A percentile compares a stretch with the other conserved stretches of the same genome.
Conservation (phyloP, 2,888 invertebrate species). For the Lottia gigantea region DNA sequence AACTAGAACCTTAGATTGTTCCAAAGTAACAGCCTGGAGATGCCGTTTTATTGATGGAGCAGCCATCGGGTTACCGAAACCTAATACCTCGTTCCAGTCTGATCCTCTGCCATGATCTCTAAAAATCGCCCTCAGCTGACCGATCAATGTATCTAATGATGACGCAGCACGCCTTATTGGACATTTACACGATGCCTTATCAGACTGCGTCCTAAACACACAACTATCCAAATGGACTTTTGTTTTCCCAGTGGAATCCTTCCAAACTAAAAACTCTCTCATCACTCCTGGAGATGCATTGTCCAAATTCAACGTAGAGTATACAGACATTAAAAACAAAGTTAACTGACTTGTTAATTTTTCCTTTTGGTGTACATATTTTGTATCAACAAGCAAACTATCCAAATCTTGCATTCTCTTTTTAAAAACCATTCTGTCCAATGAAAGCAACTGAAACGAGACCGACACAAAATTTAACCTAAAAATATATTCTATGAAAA, state of each 20-base stretch:
- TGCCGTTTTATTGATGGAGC: not conserved
- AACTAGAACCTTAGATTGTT: not conserved
- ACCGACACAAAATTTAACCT: too few relatives aligned
- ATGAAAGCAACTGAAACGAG: not conserved
- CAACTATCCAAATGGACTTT: not conserved
- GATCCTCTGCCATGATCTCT: not conserved
- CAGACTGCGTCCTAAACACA: not conserved
- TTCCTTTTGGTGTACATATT: not conserved
- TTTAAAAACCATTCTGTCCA: not conserved
- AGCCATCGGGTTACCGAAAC: slow-evolving; percentile 3
- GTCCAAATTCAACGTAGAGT: not conserved
- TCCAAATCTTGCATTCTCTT: not conserved
- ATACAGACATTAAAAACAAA: not conserved
- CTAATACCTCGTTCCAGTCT: not conserved
- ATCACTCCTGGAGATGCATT: not conserved
- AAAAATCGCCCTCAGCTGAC: not conserved
- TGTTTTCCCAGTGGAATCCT: not conserved
- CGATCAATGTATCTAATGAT: not conserved
- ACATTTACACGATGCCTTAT: not conserved
- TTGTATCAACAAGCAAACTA: not conserved
- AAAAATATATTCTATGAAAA: too few relatives aligned
- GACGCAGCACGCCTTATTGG: not conserved
- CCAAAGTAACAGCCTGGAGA: not conserved
- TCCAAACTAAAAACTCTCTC: not conserved
- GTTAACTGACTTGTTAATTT: not conserved